Evolutionary conservation across 2,113 vertebrate species (phyloP).

Genomic region (Paedocypris sp.): DNA sequence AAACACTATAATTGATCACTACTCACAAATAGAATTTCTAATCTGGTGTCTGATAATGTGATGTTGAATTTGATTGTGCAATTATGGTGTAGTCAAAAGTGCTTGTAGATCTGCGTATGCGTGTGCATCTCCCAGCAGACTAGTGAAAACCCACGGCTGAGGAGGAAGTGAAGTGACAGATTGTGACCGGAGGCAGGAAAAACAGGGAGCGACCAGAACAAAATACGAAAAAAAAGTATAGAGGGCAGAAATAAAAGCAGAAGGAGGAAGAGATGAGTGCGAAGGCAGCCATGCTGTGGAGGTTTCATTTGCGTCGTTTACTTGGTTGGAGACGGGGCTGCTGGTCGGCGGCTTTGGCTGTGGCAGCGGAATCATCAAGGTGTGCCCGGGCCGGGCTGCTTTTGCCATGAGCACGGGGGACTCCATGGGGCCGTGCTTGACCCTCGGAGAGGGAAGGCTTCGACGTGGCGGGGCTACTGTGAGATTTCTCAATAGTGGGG

Average conservation of each 20-base stretch:
- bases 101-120: background rate
- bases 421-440: constrained; percentile 81
- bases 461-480: constrained; percentile 91
- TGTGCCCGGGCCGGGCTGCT: constrained; percentile 79
- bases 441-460: constrained; percentile 90
- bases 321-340: constrained; percentile 94
- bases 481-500: constrained; percentile 95
- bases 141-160: constrained; percentile 63
- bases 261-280: constrained; percentile 82
- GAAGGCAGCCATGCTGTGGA: constrained; percentile 91
- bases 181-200: constrained; percentile 50
- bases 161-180: constrained; percentile 54
- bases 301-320: constrained; percentile 98
- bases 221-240: constrained; percentile 42
- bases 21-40: no score
- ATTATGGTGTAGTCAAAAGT: no score
- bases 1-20: no score
- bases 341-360: constrained; percentile 75
- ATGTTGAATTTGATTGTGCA: no score
- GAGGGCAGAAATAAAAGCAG: constrained; percentile 56
- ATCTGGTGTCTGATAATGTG: no score
- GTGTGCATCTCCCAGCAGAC: constrained; percentile 52
- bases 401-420: constrained; percentile 89
- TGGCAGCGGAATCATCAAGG: constrained; percentile 79
- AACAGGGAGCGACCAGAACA: constrained; percentile 32